These are phyloP conservation scores for Oryzaephilus surinamensis DNA, from an alignment of 1,140 invertebrate species.

Conservation along the genomic window DNA sequence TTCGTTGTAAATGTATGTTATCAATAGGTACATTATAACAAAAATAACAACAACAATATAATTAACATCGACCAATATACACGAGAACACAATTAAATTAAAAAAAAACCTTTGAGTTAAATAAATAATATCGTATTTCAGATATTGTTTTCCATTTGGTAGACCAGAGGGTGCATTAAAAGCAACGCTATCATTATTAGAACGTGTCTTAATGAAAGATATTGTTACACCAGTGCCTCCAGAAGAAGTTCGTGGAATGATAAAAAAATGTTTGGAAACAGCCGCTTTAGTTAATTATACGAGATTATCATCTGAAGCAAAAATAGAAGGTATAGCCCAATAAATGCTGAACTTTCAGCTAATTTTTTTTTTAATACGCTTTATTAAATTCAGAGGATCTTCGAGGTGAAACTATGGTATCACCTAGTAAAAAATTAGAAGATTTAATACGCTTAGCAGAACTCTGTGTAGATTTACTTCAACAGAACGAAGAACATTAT, in stretches of 20 bases:
- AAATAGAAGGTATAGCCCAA: slow-evolving; percentile 75
- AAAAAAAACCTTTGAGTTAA: too few species aligned
- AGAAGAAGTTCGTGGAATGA: slow-evolving; percentile 91
- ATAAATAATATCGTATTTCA: too few species aligned
- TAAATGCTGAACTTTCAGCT: not conserved
- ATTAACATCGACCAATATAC: too few species aligned
- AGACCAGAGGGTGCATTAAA: slow-evolving; percentile 95
- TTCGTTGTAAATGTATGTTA: too few species aligned
- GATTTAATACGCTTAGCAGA: slow-evolving; percentile 95
- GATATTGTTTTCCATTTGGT: slow-evolving; percentile 97
- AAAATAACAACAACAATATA: too few species aligned
- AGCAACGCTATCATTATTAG: slow-evolving; percentile 89
- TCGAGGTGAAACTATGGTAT: slow-evolving; percentile 67
- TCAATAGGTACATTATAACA: too few species aligned
- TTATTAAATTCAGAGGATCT: slow-evolving; percentile 52
- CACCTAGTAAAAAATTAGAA: slow-evolving; percentile 84
- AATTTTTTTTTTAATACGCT: slow-evolving; percentile 4
- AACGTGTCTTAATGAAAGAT: slow-evolving; percentile 98
- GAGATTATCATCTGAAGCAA: slow-evolving; percentile 89
- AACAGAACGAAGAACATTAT: slow-evolving; percentile 99
- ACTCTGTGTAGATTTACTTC: slow-evolving; percentile 93
- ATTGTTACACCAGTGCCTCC: slow-evolving; percentile 93
- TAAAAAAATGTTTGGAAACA: slow-evolving; percentile 94
- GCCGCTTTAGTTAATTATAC: slow-evolving; percentile 97
- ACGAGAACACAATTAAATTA: too few species aligned